Evolutionary conservation across 2,113 vertebrate genomes (phyloP).

Genomic region (Platichthys stellatus): DNA sequence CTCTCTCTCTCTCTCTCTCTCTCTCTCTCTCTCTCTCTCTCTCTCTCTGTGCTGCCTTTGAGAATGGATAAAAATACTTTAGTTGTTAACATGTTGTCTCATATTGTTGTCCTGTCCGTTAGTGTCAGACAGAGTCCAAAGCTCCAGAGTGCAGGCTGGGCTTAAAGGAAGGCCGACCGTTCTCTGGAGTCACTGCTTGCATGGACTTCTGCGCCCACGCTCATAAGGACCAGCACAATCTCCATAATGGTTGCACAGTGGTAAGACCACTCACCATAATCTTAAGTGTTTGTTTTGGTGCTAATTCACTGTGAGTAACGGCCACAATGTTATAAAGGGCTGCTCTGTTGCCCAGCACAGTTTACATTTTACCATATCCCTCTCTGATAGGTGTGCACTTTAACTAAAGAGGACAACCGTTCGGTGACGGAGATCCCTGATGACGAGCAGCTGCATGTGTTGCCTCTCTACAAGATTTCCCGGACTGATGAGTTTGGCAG

Average conservation of each 20-base stretch:
- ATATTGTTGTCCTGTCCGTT: constrained; percentile 13
- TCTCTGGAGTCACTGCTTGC: constrained; percentile 97
- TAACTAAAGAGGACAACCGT: constrained; percentile 98
- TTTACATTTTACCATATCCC: not conserved
- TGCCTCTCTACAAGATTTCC: constrained; percentile 94
- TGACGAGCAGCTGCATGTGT: constrained; percentile 95
- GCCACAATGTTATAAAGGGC: not conserved
- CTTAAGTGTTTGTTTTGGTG: not conserved
- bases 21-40: too few relatives aligned
- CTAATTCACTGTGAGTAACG: not conserved
- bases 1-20: too few relatives aligned
- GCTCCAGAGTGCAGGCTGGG: constrained; percentile 95
- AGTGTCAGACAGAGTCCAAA: constrained; percentile 89
- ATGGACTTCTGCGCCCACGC: constrained; percentile 99
- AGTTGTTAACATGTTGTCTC: not conserved
- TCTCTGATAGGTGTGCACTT: constrained; percentile 92
- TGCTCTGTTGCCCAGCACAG: not conserved
- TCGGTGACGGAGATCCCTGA: constrained; percentile 88
- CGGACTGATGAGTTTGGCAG: constrained; percentile 92
- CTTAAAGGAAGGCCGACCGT: constrained; percentile 93
- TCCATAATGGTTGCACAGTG: constrained; percentile 98
- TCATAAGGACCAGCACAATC: constrained; percentile 99
- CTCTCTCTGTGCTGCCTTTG: not conserved
- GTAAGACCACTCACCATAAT: constrained; percentile 76
- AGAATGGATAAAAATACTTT: not conserved